Evolutionary conservation across 1,140 invertebrate species (phyloP).

Genomic region (Stenopsyche tienmushanensis): DNA sequence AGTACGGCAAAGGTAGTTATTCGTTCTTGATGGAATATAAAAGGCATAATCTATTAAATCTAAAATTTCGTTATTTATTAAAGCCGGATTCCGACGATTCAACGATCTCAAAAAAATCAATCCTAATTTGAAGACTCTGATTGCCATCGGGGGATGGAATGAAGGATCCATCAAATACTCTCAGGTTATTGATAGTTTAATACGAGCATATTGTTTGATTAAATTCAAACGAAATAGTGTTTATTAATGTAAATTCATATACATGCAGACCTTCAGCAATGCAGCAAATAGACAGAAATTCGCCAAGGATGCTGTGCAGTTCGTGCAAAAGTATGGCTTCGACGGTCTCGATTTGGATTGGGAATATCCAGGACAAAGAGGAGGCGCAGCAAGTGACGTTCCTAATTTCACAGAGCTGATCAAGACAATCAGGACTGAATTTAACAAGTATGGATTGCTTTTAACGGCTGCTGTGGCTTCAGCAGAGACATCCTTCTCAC

Average conservation of each 20-base stretch:
- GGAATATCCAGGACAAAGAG: slow-evolving; percentile 70
- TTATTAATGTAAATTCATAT: no score
- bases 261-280: neutral
- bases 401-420: slow-evolving; percentile 56
- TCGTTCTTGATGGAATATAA: neutral
- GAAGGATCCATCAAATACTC: no score
- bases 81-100: neutral
- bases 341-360: slow-evolving; percentile 87
- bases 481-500: slow-evolving; percentile 51
- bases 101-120: slow-evolving; percentile 17
- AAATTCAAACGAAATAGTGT: no score
- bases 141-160: slow-evolving; percentile 69
- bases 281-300: slow-evolving; percentile 52
- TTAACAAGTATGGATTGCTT: slow-evolving; percentile 54
- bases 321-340: slow-evolving; percentile 78
- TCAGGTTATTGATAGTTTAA: neutral
- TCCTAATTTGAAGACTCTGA: slow-evolving; percentile 7
- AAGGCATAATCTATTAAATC: neutral
- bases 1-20: slow-evolving; percentile 3
- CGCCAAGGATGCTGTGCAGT: slow-evolving; percentile 70
- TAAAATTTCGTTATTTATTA: neutral
- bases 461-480: slow-evolving; percentile 65
- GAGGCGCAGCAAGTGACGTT: slow-evolving; percentile 42
- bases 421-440: slow-evolving; percentile 59
- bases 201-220: neutral